A percentile compares a stretch with the other conserved stretches of the same genome.
phyloP scores from a whole-genome alignment of 2,888 invertebrate species.

The Napeogenes sylphis region DNA sequence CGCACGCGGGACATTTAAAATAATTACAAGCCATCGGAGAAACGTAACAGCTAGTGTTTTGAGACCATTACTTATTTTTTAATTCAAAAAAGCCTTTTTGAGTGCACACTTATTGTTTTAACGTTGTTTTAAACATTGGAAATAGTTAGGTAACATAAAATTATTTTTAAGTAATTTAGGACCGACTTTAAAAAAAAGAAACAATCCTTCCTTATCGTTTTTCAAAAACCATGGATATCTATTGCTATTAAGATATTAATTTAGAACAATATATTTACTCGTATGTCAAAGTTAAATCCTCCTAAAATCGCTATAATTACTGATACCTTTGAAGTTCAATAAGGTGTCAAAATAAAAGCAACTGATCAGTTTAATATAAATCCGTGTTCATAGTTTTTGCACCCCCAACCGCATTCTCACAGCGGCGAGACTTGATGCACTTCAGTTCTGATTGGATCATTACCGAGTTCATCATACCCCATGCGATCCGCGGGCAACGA shows the following conservation, averaged over 20 bases:
- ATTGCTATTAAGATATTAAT: no score
- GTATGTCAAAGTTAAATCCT: no score
- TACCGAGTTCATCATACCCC: constrained; percentile 78
- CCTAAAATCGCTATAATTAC: constrained; percentile 19
- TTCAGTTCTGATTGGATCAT: constrained; percentile 78
- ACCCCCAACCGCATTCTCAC: constrained; percentile 78
- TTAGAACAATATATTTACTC: no score
- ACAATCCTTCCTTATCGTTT: no score
- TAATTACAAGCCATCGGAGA: constrained; percentile 77
- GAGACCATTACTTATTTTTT: constrained; percentile 77
- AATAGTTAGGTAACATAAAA: constrained; percentile 42
- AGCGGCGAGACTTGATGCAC: constrained; percentile 74
- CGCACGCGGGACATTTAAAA: constrained; percentile 76
- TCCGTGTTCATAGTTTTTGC: constrained; percentile 73
- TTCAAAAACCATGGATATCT: no score
- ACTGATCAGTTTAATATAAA: constrained; percentile 74
- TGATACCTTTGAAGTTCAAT: constrained; percentile 31
- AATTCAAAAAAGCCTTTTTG: constrained; percentile 65
- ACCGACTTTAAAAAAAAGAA: no score
- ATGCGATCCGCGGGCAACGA: constrained; percentile 70
- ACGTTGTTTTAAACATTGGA: constrained; percentile 41
- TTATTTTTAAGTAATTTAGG: constrained; percentile 35
- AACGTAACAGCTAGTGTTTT: constrained; percentile 76
- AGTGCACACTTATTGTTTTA: constrained; percentile 65
- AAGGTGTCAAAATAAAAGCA: constrained; percentile 62